Evolutionary conservation across 2,888 invertebrate genomes (phyloP), one percentile per base, ranked within the genome.

Genomic region (Hypsopygia costalis): DNA sequence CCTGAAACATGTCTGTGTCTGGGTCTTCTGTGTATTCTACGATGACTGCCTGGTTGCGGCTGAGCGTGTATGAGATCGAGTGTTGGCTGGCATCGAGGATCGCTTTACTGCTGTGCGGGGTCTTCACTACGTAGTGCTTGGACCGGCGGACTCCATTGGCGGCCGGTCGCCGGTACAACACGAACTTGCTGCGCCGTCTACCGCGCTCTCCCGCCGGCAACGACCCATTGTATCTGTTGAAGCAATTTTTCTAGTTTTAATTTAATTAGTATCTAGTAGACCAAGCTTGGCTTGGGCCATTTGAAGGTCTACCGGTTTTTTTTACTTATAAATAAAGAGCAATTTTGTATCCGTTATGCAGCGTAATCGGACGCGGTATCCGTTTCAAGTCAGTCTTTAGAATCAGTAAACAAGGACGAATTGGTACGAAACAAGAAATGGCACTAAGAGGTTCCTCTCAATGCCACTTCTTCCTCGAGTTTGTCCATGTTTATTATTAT

Each of bases 1-100:
- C 98, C 93, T 99, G 99, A 89, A 99, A 99, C 99, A 99, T 99
- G 86, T 99, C 99, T 41, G 98, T 98, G 74, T 97, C 95, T 44
- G 94, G 93, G 86, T 99, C 99, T 71, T 94, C 94, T 62, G 95
- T 95, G 87, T 99, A 99, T 88, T 99, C 99, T 41, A 99, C 99
- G 71, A 99, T 97, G 66, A 99, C 97, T 40, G 98, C 98, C 89
- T 98, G 98, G 76, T 95, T 97, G 77, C 98, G 92, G 61, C 96
- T 97, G 68, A 99, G 91, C 49, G 98, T 99, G 86, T 98, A 99
- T 28, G 98, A 98, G 81, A 98, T 98, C 58, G 97, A 97, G 89
- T 98, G 98, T 81, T 97, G 97, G 74, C 93, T 95, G 53, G 94
- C 94, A 85, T 98, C 97, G 71, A 97, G 92, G 69, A 98, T 97